Conservation (phyloP, 1,140 invertebrate species). For the Leptonema lineaticorne region DNA sequence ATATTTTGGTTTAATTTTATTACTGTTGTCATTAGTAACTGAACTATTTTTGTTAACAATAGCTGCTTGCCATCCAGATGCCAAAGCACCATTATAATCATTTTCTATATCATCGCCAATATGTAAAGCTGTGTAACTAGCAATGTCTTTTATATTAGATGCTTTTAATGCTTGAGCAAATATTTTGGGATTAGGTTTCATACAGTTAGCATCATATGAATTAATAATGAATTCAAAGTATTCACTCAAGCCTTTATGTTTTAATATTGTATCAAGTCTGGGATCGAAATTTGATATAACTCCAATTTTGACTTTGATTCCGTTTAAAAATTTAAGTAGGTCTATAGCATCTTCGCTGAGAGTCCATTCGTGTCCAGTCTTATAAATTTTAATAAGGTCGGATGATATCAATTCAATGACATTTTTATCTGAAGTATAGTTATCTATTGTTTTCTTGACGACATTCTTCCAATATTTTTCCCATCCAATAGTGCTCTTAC, state of each 20-base stretch:
- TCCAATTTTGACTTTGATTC: constrained; percentile 61
- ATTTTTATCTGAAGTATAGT: constrained; percentile 45
- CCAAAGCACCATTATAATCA: constrained; percentile 76
- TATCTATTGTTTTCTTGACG: constrained; percentile 65
- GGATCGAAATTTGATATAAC: constrained; percentile 90
- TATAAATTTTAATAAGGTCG: constrained; percentile 67
- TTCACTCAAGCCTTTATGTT: constrained; percentile 61
- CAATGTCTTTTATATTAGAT: constrained; percentile 49
- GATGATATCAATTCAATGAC: constrained; percentile 54
- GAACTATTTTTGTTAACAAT: constrained; percentile 38
- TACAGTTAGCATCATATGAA: constrained; percentile 70
- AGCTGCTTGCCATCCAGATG: constrained; percentile 74
- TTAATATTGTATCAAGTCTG: constrained; percentile 68
- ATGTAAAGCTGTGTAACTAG: constrained; percentile 70
- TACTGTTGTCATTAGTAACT: background rate
- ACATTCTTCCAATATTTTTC: constrained; percentile 79
- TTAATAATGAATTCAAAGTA: constrained; percentile 80
- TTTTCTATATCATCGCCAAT: constrained; percentile 75
- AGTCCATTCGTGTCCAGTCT: constrained; percentile 70
- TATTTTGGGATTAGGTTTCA: constrained; percentile 75
- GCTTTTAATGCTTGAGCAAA: constrained; percentile 65
- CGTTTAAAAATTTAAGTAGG: constrained; percentile 62
- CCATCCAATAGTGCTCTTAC: constrained; percentile 67
- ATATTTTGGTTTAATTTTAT: background rate
- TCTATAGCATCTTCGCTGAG: constrained; percentile 63